A percentile compares a stretch with the other conserved stretches of the same genome.
These are phyloP conservation scores for Lepidotrigona ventralis DNA, from an alignment of 1,140 invertebrate genomes.

Conservation along the genomic window DNA sequence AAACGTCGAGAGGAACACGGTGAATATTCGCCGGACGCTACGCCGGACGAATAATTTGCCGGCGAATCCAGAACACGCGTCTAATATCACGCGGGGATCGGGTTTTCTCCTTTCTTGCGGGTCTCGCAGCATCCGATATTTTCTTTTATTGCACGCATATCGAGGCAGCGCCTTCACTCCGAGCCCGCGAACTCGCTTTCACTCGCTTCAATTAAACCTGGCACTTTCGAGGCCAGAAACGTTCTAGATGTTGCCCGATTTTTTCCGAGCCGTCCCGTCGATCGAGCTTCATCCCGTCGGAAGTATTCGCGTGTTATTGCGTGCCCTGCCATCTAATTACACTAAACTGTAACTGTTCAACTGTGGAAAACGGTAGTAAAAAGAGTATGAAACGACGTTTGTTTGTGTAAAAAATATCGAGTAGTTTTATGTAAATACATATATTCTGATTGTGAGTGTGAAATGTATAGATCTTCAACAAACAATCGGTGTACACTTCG, in stretches of 20 bases:
- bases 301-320: not conserved
- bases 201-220: constrained; percentile 59
- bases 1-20: not conserved
- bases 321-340: not conserved
- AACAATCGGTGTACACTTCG: too few relatives aligned
- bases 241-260: constrained; percentile 47
- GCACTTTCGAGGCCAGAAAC: constrained; percentile 55
- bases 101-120: constrained; percentile 47
- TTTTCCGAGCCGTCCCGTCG: not conserved
- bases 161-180: constrained; percentile 60
- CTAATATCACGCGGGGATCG: constrained; percentile 47
- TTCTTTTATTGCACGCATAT: constrained; percentile 60
- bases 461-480: too few relatives aligned
- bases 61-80: constrained; percentile 24
- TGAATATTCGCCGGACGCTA: not conserved
- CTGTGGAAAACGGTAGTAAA: not conserved
- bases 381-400: not conserved
- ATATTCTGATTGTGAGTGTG: too few relatives aligned
- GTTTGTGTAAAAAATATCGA: not conserved
- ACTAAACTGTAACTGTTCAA: not conserved
- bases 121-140: constrained; percentile 46
- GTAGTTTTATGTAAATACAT: not conserved
- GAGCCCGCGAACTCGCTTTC: constrained; percentile 57
- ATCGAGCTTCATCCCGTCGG: not conserved
- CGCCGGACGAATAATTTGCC: constrained; percentile 24